Percentiles rank a stretch among this genome's conserved stretches.
Evolutionary conservation across 2,888 invertebrate species (phyloP).

Genomic region (Saturnia pavonia): DNA sequence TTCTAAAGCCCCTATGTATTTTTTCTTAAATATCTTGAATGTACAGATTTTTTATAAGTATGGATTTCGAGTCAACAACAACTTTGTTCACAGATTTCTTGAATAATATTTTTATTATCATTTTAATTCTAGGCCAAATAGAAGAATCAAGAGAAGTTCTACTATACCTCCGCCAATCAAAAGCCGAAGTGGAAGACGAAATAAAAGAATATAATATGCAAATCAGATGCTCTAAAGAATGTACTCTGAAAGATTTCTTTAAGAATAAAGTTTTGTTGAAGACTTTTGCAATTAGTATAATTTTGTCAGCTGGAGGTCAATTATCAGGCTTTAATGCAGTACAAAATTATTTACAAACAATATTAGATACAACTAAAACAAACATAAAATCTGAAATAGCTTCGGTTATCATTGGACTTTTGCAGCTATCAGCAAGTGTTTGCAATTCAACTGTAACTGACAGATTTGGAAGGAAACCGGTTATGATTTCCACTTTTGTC

Average conservation of each 20-base stretch:
- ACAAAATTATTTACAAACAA: constrained; percentile 56
- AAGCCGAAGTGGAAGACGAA: constrained; percentile 33
- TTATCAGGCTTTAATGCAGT: constrained; percentile 51
- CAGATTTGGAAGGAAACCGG: constrained; percentile 49
- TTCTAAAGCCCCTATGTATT: too few relatives aligned
- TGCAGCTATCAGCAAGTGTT: constrained; percentile 53
- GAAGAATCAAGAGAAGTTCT: constrained; percentile 37
- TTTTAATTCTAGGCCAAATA: constrained; percentile 31
- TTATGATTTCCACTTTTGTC: constrained; percentile 39
- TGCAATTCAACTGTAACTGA: constrained; percentile 47
- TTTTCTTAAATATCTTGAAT: too few relatives aligned
- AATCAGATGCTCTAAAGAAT: constrained; percentile 25
- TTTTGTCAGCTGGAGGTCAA: constrained; percentile 39
- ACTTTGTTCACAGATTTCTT: not conserved
- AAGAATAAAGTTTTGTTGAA: constrained; percentile 41
- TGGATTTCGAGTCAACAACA: too few relatives aligned
- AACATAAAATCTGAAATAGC: constrained; percentile 50
- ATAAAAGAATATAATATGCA: constrained; percentile 35
- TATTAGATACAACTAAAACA: constrained; percentile 55
- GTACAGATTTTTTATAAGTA: too few relatives aligned
- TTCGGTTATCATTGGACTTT: constrained; percentile 54
- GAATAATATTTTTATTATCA: not conserved
- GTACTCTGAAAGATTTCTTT: constrained; percentile 31
- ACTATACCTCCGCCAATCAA: constrained; percentile 34
- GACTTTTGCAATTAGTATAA: constrained; percentile 35